A percentile compares a stretch with the other conserved stretches of the same genome.
Evolutionary conservation across 2,888 invertebrate species (phyloP).

Genomic region (Ariolimax columbianus): DNA sequence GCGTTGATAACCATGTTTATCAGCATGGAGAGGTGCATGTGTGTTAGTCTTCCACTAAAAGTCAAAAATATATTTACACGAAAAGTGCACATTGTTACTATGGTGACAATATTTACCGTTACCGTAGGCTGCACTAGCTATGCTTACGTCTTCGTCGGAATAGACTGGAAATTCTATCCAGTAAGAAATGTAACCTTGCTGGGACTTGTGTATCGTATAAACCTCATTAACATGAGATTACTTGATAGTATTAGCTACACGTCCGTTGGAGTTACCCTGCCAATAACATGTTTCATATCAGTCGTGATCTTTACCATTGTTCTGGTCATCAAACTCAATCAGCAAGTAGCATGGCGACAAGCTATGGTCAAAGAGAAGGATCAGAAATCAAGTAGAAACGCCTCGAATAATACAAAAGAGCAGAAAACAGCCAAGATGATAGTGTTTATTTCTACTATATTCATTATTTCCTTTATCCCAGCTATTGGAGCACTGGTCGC

Average conservation of each 20-base stretch:
- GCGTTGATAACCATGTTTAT: constrained; percentile 18
- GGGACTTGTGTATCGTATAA: neutral
- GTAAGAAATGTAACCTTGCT: constrained; percentile 11
- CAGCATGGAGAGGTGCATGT: constrained; percentile 20
- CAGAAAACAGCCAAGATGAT: constrained; percentile 6
- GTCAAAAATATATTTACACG: constrained; percentile 21
- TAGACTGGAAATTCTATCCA: constrained; percentile 13
- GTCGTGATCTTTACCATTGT: neutral
- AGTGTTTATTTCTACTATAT: constrained; percentile 4
- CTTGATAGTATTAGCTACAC: neutral
- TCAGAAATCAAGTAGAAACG: neutral
- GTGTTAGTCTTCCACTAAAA: constrained; percentile 21
- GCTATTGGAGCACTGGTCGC: neutral
- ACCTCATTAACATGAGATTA: neutral
- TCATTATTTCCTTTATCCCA: constrained; percentile 17
- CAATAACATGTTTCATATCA: neutral
- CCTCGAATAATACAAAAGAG: neutral
- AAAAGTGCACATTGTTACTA: neutral
- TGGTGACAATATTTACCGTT: neutral
- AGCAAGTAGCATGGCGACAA: neutral
- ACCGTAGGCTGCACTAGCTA: neutral
- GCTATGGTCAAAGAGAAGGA: neutral
- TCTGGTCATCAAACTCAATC: neutral
- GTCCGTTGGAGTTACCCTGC: constrained; percentile 26
- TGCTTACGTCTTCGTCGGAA: neutral